Base-by-base conservation (phyloP, 2,797 vertebrate species). In the Myripristis jacobus region DNA sequence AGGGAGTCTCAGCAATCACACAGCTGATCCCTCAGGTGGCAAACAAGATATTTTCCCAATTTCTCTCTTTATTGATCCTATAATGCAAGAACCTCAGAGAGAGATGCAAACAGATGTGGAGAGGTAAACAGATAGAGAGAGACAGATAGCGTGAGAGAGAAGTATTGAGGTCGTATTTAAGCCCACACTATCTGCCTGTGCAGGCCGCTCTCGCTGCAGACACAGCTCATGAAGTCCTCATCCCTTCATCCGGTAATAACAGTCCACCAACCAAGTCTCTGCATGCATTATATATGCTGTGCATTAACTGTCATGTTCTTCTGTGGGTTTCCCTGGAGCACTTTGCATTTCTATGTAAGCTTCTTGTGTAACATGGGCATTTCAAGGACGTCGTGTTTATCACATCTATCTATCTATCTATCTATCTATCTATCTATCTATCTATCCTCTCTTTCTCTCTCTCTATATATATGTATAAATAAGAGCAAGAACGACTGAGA, bases 381-480 rank as follows among this genome's bases (percentile, higher is more conserved):
- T 86, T 91, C 87, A 93, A 89, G 81, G 90, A 91, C 89, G 86
- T 88, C 79, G 77, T 87, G 75, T 90, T 92, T 86, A 85, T 82
- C 46, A 66, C 69, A 64, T 34, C 66, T 81, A n/a, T n/a, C n/a
- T n/a, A n/a, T n/a, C n/a, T n/a, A n/a, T n/a, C n/a, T n/a, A n/a
- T n/a, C n/a, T n/a, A n/a, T n/a, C n/a, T n/a, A n/a, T n/a, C n/a
- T n/a, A n/a, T n/a, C n/a, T n/a, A n/a, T n/a, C n/a, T n/a, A n/a
- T n/a, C n/a, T n/a, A n/a, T n/a, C n/a, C n/a, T n/a, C n/a, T n/a
- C n/a, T n/a, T n/a, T n/a, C n/a, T n/a, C n/a, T n/a, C n/a, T n/a
- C n/a, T n/a, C n/a, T n/a, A n/a, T n/a, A n/a, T n/a, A n/a, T n/a
- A n/a, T n/a, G n/a, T n/a, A n/a, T n/a, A 38, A 29, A 29, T 6